Base-by-base conservation (phyloP, 2,113 vertebrate species). In the Nansenia antarctica region DNA sequence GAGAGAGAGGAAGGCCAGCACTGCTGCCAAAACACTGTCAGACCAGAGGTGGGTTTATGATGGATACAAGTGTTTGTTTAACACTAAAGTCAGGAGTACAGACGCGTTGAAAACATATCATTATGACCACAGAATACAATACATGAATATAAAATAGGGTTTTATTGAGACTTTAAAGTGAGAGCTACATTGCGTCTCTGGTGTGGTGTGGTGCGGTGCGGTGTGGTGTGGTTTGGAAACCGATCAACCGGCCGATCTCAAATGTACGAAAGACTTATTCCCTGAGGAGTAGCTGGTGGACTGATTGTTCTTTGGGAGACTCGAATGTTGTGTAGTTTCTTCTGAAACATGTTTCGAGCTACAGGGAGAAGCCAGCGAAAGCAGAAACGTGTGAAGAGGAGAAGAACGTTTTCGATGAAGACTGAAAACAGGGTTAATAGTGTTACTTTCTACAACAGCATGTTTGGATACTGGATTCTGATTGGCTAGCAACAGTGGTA, bases 71-170 rank as follows among this genome's bases (percentile, higher is more conserved):
- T 64, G 52, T 65, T 65, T 55, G 70, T 54, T 35, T 12, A 6
- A 73, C 69, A 22, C 45, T 63, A 53, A 30, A 69, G 31, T 45
- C 12, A 3, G 42, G 54, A 72, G 58, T 34, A 67, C 42, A 37
- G 32, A n/a, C 24, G 42, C 52, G 60, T 24, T 77, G 69, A 84
- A 80, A 83, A 81, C 75, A 55, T 79, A 77, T 71, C 69, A 80
- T 70, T 47, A 30, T 77, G 67, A 72, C 73, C 67, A 47, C 67
- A 72, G 78, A 70, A 70, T 79, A 68, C 27, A 1, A 73, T 49
- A 47, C 55, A 55, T 52, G 65, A 1, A 12, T n/a, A n/a, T n/a
- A 73, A 49, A 67, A 70, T 57, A 77, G 73, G 73, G 24, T 62
- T 62, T 79, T 69, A 65, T 79, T 42, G 39, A 67, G 61, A 65